phyloP scores from a whole-genome alignment of 2,797 vertebrate genomes.

The Melanogrammus aeglefinus region DNA sequence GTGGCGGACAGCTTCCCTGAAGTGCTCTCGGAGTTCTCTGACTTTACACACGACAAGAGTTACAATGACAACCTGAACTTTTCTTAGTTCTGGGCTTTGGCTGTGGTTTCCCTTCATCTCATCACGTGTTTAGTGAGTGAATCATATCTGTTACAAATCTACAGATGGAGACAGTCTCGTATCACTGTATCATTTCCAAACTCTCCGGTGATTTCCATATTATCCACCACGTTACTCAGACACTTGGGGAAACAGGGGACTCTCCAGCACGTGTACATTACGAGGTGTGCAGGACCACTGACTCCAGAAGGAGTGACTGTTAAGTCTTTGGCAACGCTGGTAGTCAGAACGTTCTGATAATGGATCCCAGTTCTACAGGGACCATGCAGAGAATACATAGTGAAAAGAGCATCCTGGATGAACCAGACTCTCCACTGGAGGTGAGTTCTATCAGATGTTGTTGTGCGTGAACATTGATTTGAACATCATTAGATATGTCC shows the following conservation, averaged over 20 bases:
- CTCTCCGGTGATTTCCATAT: slow-evolving; percentile 57
- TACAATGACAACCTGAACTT: slow-evolving; percentile 37
- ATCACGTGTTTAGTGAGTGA: slow-evolving; percentile 38
- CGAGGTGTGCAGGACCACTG: slow-evolving; percentile 38
- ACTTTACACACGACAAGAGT: slow-evolving; percentile 34
- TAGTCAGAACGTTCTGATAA: slow-evolving; percentile 5
- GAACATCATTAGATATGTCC: too few species aligned
- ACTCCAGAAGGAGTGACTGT: slow-evolving; percentile 45
- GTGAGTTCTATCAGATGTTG: too few species aligned
- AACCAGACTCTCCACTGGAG: slow-evolving; percentile 15
- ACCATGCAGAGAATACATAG: slow-evolving; percentile 24
- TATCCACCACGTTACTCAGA: slow-evolving; percentile 57
- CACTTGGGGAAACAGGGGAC: slow-evolving; percentile 46
- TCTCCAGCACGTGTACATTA: slow-evolving; percentile 51
- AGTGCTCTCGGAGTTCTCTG: slow-evolving; percentile 4
- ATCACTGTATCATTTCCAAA: slow-evolving; percentile 18
- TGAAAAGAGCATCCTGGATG: slow-evolving; percentile 21
- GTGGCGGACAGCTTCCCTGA: slow-evolving; percentile 37
- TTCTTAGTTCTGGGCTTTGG: slow-evolving; percentile 40
- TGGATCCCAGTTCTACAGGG: slow-evolving; percentile 21
- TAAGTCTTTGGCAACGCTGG: slow-evolving; percentile 23
- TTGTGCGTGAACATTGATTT: too few species aligned
- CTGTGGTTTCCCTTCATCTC: slow-evolving; percentile 43
- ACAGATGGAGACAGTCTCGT: slow-evolving; percentile 21
- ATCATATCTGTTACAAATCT: slow-evolving; percentile 42